Percentiles rank a stretch among this genome's conserved stretches.
Conservation (phyloP, 2,797 vertebrate genomes). For the Pangasius mekongensis region DNA sequence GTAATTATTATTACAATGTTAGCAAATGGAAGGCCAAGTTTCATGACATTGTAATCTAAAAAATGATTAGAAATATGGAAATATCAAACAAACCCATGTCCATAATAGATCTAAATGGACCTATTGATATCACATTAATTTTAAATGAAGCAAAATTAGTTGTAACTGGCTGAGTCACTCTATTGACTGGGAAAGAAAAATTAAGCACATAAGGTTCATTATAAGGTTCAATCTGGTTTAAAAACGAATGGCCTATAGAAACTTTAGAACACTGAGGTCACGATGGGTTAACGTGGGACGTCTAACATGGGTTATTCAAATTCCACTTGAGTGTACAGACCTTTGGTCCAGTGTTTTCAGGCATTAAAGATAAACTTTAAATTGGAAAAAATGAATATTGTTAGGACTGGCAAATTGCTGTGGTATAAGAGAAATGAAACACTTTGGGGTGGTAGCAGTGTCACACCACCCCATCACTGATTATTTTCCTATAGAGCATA, state of each 20-base stretch:
- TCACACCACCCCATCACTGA: neutral
- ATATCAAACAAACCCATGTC: slow-evolving; percentile 30
- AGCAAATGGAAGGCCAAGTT: slow-evolving; percentile 32
- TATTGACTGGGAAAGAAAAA: slow-evolving; percentile 9
- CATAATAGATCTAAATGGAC: slow-evolving; percentile 19
- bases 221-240: neutral
- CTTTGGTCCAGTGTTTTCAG: neutral
- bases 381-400: neutral
- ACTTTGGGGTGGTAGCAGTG: neutral
- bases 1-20: slow-evolving; percentile 37
- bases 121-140: slow-evolving; percentile 29
- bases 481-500: neutral
- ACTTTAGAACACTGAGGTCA: neutral
- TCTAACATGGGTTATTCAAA: neutral
- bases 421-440: neutral
- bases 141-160: slow-evolving; percentile 30
- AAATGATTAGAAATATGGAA: slow-evolving; percentile 36
- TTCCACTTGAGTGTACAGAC: neutral
- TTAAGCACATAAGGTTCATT: neutral
- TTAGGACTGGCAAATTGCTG: neutral
- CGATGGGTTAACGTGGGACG: too few species aligned
- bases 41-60: slow-evolving; percentile 32
- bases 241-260: neutral
- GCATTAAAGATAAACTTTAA: neutral
- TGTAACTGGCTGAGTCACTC: slow-evolving; percentile 12